Evolutionary conservation across 2,113 vertebrate genomes (phyloP).

Genomic region (Microcebus ravelobensis): DNA sequence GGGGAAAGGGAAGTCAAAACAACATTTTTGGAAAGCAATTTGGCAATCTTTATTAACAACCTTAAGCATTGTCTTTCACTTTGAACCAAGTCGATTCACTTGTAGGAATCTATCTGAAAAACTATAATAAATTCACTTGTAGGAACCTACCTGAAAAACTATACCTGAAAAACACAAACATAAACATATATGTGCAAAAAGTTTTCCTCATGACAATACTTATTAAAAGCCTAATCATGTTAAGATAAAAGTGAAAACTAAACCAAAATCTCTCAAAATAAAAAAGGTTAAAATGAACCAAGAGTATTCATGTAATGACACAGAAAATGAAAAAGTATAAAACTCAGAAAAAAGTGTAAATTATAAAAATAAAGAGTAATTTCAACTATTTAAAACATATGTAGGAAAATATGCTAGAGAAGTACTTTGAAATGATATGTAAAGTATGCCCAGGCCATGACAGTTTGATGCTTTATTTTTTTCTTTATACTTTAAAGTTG

Average conservation of each 20-base stretch:
- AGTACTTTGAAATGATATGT: background rate
- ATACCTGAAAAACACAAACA: too few relatives aligned
- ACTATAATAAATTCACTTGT: background rate
- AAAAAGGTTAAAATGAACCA: background rate
- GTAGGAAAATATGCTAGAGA: background rate
- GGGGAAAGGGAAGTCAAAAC: background rate
- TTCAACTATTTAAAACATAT: background rate
- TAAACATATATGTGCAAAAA: background rate
- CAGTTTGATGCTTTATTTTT: background rate
- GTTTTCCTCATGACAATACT: background rate
- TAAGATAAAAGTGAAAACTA: background rate
- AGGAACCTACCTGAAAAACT: background rate
- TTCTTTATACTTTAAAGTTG: background rate
- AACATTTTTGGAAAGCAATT: constrained; percentile 12
- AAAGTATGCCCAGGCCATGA: background rate
- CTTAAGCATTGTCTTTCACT: background rate
- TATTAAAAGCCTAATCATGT: background rate
- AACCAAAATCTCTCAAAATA: background rate
- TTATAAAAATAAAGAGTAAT: background rate
- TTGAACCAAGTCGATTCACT: background rate
- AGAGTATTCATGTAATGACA: background rate
- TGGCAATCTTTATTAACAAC: background rate
- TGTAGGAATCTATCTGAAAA: background rate
- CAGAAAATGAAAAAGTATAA: background rate
- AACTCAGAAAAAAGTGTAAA: background rate